Conservation (phyloP, 2,797 vertebrate genomes). For the Hoplostethus mediterraneus region DNA sequence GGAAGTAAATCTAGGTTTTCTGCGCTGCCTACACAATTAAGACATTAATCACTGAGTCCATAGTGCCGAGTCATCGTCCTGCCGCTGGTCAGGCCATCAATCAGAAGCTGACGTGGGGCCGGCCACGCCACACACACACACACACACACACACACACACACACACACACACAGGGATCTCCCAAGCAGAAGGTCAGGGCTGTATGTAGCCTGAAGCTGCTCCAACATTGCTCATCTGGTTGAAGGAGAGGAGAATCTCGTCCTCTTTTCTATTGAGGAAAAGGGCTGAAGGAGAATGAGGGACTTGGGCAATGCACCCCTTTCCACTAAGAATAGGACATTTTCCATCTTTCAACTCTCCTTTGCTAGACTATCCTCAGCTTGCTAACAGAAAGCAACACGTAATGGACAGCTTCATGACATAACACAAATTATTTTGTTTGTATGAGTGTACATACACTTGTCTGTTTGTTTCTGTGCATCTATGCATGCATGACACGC, state of each 20-base stretch:
- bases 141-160: conserved; percentile 13
- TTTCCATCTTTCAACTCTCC: no score
- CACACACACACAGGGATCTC: conserved; percentile 28
- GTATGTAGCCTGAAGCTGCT: conserved; percentile 24
- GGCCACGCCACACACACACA: conserved; percentile 36
- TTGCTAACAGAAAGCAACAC: no score
- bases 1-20: conserved; percentile 66
- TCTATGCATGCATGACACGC: no score
- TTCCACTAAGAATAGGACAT: no score
- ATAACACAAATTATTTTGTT: no score
- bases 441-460: no score
- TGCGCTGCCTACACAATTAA: conserved; percentile 80
- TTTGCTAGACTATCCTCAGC: no score
- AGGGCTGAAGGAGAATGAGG: background rate
- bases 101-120: conserved; percentile 67
- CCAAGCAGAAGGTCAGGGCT: conserved; percentile 57
- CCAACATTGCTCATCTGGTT: conserved; percentile 16
- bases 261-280: background rate
- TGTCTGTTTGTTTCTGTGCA: no score
- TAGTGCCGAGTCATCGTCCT: conserved; percentile 81
- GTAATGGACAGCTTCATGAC: no score
- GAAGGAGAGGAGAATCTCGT: background rate
- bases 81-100: conserved; percentile 77
- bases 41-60: conserved; percentile 83
- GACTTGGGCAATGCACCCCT: no score